Conservation (phyloP, 2,113 vertebrate genomes). For the Albula glossodonta region DNA sequence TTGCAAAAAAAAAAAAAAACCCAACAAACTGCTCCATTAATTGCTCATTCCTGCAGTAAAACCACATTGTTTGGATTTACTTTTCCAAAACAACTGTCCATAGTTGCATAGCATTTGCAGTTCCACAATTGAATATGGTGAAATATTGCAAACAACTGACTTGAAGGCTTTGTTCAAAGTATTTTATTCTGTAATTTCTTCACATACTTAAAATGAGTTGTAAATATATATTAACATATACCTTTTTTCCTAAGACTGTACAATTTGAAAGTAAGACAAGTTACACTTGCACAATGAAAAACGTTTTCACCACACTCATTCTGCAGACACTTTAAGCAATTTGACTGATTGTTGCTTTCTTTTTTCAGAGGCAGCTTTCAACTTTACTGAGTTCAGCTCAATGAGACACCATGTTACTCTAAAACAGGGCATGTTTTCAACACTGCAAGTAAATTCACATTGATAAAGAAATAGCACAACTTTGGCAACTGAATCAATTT, state of each 20-base stretch:
- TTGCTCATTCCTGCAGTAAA: no score
- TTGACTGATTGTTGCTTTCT: conserved; percentile 1
- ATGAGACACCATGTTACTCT: neutral
- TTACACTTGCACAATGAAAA: conserved; percentile 36
- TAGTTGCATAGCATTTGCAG: neutral
- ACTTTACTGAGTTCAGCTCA: neutral
- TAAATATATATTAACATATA: conserved; percentile 45
- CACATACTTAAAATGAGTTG: conserved; percentile 49
- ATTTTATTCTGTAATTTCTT: conserved; percentile 47
- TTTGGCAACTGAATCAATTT: neutral
- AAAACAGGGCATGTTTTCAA: neutral
- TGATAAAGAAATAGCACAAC: neutral
- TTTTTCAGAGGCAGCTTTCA: neutral
- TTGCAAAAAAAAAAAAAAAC: no score
- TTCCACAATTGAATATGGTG: neutral
- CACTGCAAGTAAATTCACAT: neutral
- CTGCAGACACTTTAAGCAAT: conserved; percentile 15
- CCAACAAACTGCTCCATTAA: no score
- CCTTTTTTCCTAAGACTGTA: conserved; percentile 45
- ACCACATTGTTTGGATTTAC: no score
- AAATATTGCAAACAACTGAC: conserved; percentile 15
- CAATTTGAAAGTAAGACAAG: conserved; percentile 39
- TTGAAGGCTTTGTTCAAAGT: conserved; percentile 44
- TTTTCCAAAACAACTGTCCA: no score
- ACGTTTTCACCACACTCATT: conserved; percentile 23